A percentile compares a stretch with the other conserved stretches of the same genome.
Conservation (phyloP, 2,888 invertebrate genomes). For the Cephus sareptanus region DNA sequence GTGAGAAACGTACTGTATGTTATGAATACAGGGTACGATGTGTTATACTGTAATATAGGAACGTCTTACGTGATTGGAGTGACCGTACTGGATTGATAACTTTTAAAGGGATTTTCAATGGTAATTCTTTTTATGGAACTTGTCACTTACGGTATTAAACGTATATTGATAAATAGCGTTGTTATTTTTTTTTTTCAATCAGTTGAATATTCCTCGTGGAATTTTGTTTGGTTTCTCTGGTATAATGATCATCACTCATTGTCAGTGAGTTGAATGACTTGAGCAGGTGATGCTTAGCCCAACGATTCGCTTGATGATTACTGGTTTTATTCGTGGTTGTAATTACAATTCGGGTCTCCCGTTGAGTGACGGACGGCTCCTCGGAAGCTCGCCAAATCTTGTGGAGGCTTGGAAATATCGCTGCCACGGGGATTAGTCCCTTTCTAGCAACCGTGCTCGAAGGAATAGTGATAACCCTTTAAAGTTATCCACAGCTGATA, state of each 20-base stretch:
- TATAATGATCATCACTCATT: too few relatives aligned
- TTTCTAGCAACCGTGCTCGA: conserved; percentile 29
- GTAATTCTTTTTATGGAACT: too few relatives aligned
- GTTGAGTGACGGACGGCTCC: conserved; percentile 31
- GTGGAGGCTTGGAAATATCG: conserved; percentile 6
- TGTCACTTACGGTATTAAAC: too few relatives aligned
- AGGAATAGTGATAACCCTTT: background rate
- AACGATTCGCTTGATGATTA: conserved; percentile 24
- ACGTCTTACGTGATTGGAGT: too few relatives aligned
- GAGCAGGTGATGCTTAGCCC: conserved; percentile 28
- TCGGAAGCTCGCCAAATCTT: conserved; percentile 26
- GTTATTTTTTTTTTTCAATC: conserved; percentile 7
- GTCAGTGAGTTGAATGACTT: conserved; percentile 5
- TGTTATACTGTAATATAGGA: too few relatives aligned
- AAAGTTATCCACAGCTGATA: too few relatives aligned
- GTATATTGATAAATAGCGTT: background rate
- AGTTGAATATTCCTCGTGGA: background rate
- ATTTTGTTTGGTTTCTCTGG: background rate
- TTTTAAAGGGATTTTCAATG: too few relatives aligned
- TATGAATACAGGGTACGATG: too few relatives aligned
- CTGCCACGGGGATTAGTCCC: conserved; percentile 25
- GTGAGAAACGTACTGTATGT: too few relatives aligned
- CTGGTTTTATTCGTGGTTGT: conserved; percentile 31
- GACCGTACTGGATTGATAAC: too few relatives aligned
- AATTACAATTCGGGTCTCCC: conserved; percentile 28